A percentile compares a stretch with the other conserved stretches of the same genome.
Evolutionary conservation across 2,888 invertebrate species (phyloP).

Genomic region (Balanococcus diminutus): DNA sequence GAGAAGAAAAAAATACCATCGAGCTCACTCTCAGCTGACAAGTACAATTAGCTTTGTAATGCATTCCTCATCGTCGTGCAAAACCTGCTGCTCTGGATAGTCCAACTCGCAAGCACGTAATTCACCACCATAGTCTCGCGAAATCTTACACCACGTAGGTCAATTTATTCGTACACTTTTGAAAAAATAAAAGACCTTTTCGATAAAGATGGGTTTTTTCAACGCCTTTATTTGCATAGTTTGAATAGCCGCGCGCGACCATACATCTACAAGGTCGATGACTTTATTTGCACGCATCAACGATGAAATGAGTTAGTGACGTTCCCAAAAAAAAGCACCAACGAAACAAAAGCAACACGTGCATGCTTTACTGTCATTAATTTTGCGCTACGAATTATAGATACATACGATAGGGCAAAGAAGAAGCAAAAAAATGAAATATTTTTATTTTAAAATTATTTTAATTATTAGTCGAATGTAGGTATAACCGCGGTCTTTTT

Average conservation of each 20-base stretch:
- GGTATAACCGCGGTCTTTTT: not conserved
- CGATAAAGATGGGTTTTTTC: not conserved
- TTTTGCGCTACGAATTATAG: not conserved
- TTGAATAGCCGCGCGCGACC: not conserved
- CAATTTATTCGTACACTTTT: not conserved
- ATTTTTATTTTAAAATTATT: slow-evolving; percentile 4
- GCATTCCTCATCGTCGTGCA: not conserved
- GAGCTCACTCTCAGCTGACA: not conserved
- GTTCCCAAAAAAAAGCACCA: not conserved
- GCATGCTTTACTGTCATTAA: slow-evolving; percentile 20
- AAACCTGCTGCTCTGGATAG: not conserved
- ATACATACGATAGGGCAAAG: not conserved
- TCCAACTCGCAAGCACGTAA: not conserved
- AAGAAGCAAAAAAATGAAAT: not conserved
- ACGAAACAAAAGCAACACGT: slow-evolving; percentile 8
- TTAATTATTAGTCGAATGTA: not conserved
- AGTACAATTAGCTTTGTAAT: slow-evolving; percentile 23
- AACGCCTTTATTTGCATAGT: not conserved
- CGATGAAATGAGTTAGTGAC: slow-evolving; percentile 9
- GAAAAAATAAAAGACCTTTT: not conserved
- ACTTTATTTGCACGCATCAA: slow-evolving; percentile 27
- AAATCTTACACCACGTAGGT: not conserved
- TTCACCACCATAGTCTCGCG: not conserved
- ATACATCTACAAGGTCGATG: not conserved
- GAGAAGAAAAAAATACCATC: not conserved